Base-by-base conservation (phyloP, 2,113 vertebrate species). In the Oceanodroma tethys region DNA sequence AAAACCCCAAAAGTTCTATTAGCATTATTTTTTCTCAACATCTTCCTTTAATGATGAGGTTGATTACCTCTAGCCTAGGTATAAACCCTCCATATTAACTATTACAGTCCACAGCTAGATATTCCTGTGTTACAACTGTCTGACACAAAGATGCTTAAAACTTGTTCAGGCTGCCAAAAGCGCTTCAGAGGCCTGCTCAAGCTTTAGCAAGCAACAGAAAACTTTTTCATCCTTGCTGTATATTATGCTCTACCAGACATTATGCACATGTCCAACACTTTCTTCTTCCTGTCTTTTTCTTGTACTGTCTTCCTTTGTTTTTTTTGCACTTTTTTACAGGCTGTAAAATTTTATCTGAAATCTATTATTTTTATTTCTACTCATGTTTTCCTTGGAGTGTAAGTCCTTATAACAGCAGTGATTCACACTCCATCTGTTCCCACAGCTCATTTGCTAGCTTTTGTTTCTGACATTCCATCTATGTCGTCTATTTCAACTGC, bases 361-460 rank as follows among this genome's bases (percentile, higher is more conserved):
- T 63, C 16, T 10, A 26, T 73, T 74, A 8, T 0, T 67, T 92
- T 91, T 67, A 76, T 80, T 95, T 88, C 66, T 88, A 17, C 38
- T 74, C 25, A 34, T 52, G 14, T 86, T 95, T 97, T 88, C 27
- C 50, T 88, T 75, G 17, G 55, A 94, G 84, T 74, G 11, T n/a
- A 75, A 36, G 42, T 70, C 42, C 90, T 83, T 95, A 76, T 71
- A 96, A 90, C 40, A 91, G 67, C 67, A 97, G 34, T 63, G 73
- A 93, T 88, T 94, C 76, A 91, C n/a, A 86, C 16, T 94, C 70
- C 72, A 53, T 94, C 88, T 96, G 81, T 73, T 96, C 74, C 48
- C 42, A 67, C 17, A 81, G 68, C 66, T 95, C 66, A 93, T 95
- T 97, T 95, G 50, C 26, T 97, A 38, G 36, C 59, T 94, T 78